Base-by-base conservation (phyloP, 2,797 vertebrate species). In the Xiphophorus birchmanni region DNA sequence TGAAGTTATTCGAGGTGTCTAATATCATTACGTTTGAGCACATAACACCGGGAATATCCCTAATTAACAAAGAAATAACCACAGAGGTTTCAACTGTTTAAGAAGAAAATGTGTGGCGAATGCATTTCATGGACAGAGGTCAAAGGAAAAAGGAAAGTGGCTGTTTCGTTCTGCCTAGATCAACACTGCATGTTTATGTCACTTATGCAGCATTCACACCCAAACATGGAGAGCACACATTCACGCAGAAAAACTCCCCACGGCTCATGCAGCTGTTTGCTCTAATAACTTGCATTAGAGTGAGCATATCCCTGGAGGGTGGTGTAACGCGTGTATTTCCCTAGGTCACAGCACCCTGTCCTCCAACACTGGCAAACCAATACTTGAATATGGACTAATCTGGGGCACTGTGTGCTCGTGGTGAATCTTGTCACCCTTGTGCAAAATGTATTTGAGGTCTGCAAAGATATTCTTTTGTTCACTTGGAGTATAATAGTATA, bases 201-300 rank as follows among this genome's bases (percentile, higher is more conserved):
- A 81, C 83, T 83, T 74, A 73, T 52, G 52, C 48, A 40, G 73
- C 8, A 4, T 77, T 85, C 74, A 63, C 76, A 89, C 81, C 78
- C 82, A 52, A 81, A 90, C 71, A 84, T 78, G 77, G 72, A 74
- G 80, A 81, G 82, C 35, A 1, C 73, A 58, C 81, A 78, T 77
- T 75, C 76, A 26, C 60, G 85, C 81, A 82, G 42, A 77, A 89
- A 87, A 80, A 54, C 52, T 76, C 90, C 90, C 89, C 54, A 15
- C 78, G 83, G 92, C 90, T 87, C 86, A 84, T 77, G 80, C 90
- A 91, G 92, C 92, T 94, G 89, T 92, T 93, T 91, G 87, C 86
- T 91, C 91, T 90, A 92, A 95, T 93, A 92, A 91, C 85, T 82
- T 87, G 82, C 90, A 91, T 91, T 86, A 92, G 85, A 84, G 84